A percentile compares a stretch with the other conserved stretches of the same genome.
phyloP scores from a whole-genome alignment of 2,888 invertebrate genomes.

The Linyphia triangularis region DNA sequence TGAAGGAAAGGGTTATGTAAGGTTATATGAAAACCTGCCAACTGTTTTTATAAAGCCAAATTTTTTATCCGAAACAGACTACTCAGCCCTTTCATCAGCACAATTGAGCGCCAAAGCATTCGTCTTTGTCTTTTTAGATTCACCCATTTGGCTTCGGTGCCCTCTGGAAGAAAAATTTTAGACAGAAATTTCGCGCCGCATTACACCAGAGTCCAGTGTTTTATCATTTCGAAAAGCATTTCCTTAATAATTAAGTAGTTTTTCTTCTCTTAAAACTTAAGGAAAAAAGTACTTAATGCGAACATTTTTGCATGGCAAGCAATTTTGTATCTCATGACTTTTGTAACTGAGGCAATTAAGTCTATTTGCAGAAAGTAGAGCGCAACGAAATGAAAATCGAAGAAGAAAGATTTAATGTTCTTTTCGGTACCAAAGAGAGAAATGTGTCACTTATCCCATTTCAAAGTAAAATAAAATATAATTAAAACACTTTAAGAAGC shows the following conservation, averaged over 20 bases:
- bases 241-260: constrained; percentile 55
- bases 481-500: background rate
- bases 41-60: too few species aligned
- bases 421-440: background rate
- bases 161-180: constrained; percentile 56
- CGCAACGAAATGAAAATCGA: constrained; percentile 25
- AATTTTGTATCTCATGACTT: constrained; percentile 36
- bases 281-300: constrained; percentile 33
- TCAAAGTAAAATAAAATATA: background rate
- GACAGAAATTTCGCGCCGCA: constrained; percentile 64
- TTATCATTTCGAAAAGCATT: constrained; percentile 57
- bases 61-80: background rate
- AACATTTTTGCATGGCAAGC: constrained; percentile 51
- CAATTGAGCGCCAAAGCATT: constrained; percentile 33
- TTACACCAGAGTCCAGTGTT: constrained; percentile 58
- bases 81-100: background rate
- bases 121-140: constrained; percentile 39
- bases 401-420: background rate
- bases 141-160: constrained; percentile 43
- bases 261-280: constrained; percentile 22
- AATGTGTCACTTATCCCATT: constrained; percentile 3
- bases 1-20: too few species aligned
- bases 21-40: too few species aligned
- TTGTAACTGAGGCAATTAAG: constrained; percentile 50
- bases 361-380: constrained; percentile 33